Evolutionary conservation across 1,140 invertebrate genomes (phyloP), one percentile per base, ranked within the genome.

Genomic region (Arctopsyche grandis): DNA sequence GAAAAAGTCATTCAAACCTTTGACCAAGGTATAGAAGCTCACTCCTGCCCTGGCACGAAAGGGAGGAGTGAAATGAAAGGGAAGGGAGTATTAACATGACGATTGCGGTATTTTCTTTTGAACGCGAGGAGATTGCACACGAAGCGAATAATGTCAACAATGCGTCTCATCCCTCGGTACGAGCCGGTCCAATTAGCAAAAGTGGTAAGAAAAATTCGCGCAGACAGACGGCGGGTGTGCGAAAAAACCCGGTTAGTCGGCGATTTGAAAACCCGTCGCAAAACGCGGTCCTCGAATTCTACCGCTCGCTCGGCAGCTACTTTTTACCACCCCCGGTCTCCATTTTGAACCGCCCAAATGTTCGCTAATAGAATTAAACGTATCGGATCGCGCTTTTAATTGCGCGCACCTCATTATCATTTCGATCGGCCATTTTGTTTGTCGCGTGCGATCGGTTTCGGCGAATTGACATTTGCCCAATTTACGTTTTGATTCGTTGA

Each of bases 181-280:
- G 16, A 66, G 10, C 63, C 63, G 24, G 63, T 66, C 63, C 63
- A 66, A 66, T 66, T 66, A 66, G 63, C 63, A 66, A 66, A 66
- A 66, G 63, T 66, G 63, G 24, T 66, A 66, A 66, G 63, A 66
- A 29, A 66, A 66, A 66, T 66, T 66, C 63, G 9, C 63, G 63
- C 63, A 26, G 63, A 66, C 24, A 22, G 24, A 19, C 21, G 3
- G 10, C 22, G 24, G 48, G 16, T 14, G 48, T 52, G 12, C 10
- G 16, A 52, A 52, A 52, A 16, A 52, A 52, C 12, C 10, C 10
- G 48, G 10, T 1, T 38, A 38, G 29, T 38, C 48, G 48, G 48
- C 48, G 16, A 16, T 12, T 14, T 52, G 12, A 16, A 12, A 16
- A 52, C 10, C 12, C 48, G 48, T 52, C 48, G 12, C 48, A 52